phyloP scores from a whole-genome alignment of 2,797 vertebrate genomes.

The Moxostoma hubbsi region DNA sequence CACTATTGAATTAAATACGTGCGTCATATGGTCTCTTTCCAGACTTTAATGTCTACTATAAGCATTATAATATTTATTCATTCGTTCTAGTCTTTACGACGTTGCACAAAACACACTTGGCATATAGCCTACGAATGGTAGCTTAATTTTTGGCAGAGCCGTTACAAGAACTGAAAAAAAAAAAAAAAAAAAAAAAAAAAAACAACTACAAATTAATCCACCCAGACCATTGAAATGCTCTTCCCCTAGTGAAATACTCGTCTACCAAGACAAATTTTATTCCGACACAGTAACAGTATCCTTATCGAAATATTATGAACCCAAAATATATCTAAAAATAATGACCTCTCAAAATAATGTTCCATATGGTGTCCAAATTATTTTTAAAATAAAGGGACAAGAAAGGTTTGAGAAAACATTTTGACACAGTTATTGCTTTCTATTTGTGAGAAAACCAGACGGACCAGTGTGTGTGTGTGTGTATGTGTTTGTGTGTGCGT shows the following conservation, averaged over 20 bases:
- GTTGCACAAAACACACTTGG: neutral
- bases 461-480: neutral
- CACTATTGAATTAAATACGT: neutral
- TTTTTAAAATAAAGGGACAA: neutral
- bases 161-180: neutral
- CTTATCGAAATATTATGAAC: neutral
- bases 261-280: too few relatives aligned
- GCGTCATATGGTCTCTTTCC: neutral
- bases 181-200: neutral
- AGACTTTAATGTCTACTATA: neutral
- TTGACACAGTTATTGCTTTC: neutral
- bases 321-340: neutral
- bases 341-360: neutral
- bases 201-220: neutral
- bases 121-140: neutral
- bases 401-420: neutral
- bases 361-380: neutral
- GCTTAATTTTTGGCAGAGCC: neutral
- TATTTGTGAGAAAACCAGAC: neutral
- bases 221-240: too few relatives aligned
- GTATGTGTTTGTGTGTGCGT: constrained; percentile 20
- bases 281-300: too few relatives aligned
- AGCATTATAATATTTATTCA: too few relatives aligned
- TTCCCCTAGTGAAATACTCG: too few relatives aligned
- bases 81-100: neutral